phyloP scores from a whole-genome alignment of 2,797 vertebrate genomes.

The Erpetoichthys calabaricus region DNA sequence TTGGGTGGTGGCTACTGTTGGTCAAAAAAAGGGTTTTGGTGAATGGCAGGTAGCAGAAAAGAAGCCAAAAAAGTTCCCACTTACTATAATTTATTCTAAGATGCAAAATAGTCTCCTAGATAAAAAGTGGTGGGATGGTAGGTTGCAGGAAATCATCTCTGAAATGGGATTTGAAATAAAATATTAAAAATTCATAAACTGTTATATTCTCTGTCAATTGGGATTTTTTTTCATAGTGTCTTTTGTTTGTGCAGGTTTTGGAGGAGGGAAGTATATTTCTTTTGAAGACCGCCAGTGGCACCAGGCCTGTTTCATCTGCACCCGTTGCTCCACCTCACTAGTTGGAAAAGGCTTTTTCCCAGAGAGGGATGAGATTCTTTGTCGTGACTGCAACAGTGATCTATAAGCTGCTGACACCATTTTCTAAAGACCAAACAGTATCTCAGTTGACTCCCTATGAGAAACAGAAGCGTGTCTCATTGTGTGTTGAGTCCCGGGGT shows the following conservation, averaged over 20 bases:
- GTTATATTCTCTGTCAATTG: no score
- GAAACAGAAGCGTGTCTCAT: neutral
- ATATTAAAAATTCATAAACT: no score
- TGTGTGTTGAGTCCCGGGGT: neutral
- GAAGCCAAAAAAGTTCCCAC: no score
- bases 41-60: no score
- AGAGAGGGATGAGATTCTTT: slow-evolving; percentile 44
- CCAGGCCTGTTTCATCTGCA: slow-evolving; percentile 55
- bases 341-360: slow-evolving; percentile 59
- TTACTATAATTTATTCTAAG: no score
- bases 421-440: neutral
- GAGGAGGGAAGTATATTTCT: slow-evolving; percentile 53
- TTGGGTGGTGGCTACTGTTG: no score
- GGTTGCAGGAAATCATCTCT: no score
- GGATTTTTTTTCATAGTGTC: no score
- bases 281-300: slow-evolving; percentile 61
- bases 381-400: slow-evolving; percentile 56
- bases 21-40: no score
- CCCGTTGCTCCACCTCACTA: slow-evolving; percentile 47
- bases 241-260: slow-evolving; percentile 32
- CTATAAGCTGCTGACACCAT: slow-evolving; percentile 39
- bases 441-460: neutral
- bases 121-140: no score
- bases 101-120: no score
- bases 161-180: no score